Percentiles rank a stretch among this genome's conserved stretches.
These are phyloP conservation scores for Mionectes olivaceus DNA, from an alignment of 2,797 vertebrate species.

Conservation along the genomic window DNA sequence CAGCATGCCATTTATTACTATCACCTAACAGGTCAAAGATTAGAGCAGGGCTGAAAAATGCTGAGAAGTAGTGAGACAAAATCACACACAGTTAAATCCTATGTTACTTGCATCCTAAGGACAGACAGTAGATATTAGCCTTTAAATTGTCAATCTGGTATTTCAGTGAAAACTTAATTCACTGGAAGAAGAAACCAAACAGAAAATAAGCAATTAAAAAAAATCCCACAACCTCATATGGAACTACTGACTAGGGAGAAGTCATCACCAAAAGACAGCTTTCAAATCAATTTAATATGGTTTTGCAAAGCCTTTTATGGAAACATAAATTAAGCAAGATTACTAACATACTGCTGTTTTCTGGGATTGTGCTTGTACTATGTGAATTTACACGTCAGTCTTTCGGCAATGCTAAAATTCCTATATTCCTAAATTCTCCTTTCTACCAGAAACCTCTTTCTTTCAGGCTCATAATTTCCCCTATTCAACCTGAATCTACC, in stretches of 20 bases:
- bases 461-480: not conserved
- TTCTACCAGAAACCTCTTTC: not conserved
- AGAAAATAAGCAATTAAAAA: not conserved
- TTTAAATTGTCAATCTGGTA: not conserved
- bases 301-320: not conserved
- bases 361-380: not conserved
- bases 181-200: not conserved
- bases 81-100: not conserved
- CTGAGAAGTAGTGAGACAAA: not conserved
- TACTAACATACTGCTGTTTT: not conserved
- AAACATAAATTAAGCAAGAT: not conserved
- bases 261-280: not conserved
- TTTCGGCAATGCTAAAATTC: not conserved
- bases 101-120: not conserved
- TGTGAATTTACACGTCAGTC: not conserved
- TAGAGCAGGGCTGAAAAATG: constrained; percentile 23
- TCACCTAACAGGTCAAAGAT: not conserved
- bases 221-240: not conserved
- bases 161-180: constrained; percentile 5
- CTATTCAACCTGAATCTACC: not conserved
- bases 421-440: not conserved
- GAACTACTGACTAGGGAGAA: not conserved
- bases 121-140: not conserved
- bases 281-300: not conserved
- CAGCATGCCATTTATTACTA: constrained; percentile 12